A percentile compares a stretch with the other conserved stretches of the same genome.
phyloP scores from a whole-genome alignment of 2,888 invertebrate genomes.

The Drosophila mayaguana region DNA sequence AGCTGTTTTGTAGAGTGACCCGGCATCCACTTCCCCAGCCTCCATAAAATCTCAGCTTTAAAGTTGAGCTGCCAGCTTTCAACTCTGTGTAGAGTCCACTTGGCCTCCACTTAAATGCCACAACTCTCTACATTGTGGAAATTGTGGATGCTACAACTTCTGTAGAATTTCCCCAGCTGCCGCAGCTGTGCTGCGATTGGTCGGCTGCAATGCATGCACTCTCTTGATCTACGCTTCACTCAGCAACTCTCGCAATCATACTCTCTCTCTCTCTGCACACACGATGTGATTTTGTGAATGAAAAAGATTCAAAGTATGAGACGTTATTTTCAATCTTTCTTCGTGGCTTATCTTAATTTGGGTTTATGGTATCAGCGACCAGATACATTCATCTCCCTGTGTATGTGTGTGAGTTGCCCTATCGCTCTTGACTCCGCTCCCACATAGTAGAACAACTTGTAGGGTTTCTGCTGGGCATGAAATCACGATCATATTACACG shows the following conservation, averaged over 20 bases:
- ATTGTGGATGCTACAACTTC: conserved; percentile 8
- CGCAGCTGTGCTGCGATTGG: conserved; percentile 51
- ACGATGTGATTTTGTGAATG: conserved; percentile 68
- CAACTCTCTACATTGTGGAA: conserved; percentile 34
- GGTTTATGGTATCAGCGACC: conserved; percentile 69
- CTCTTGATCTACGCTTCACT: conserved; percentile 15
- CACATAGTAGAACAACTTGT: conserved; percentile 51
- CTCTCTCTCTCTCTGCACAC: neutral
- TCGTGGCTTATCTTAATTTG: conserved; percentile 74
- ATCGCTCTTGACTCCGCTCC: conserved; percentile 44
- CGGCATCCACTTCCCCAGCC: conserved; percentile 26
- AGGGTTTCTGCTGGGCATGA: conserved; percentile 69
- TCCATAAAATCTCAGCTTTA: conserved; percentile 36
- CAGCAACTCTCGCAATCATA: neutral
- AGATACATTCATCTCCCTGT: conserved; percentile 35
- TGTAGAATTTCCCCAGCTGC: conserved; percentile 58
- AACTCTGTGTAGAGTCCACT: conserved; percentile 25
- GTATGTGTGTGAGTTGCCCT: conserved; percentile 14
- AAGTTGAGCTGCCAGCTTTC: conserved; percentile 23
- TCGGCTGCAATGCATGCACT: conserved; percentile 42
- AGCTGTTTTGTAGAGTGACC: conserved; percentile 16
- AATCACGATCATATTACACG: conserved; percentile 72
- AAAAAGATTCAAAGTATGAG: conserved; percentile 37
- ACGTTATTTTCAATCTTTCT: conserved; percentile 52
- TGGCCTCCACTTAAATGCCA: conserved; percentile 35